These are phyloP conservation scores for Alethe castanea DNA, from an alignment of 2,113 vertebrate genomes.

Conservation along the genomic window DNA sequence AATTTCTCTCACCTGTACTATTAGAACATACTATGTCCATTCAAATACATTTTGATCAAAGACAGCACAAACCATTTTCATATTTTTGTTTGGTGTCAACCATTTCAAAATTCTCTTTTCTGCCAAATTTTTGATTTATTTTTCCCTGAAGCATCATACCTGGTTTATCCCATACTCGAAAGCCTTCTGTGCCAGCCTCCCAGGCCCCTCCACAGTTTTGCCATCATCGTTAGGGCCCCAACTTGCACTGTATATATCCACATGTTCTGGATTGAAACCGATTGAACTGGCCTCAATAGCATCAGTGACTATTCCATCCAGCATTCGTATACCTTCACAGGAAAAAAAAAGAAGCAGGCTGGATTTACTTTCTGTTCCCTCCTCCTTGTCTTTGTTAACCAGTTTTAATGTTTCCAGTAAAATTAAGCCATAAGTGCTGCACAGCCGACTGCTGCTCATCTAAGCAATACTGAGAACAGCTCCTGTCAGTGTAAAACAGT, in stretches of 20 bases:
- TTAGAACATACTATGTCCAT: not conserved
- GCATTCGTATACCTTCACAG: slow-evolving; percentile 89
- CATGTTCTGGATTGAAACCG: slow-evolving; percentile 92
- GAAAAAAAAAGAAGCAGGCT: not conserved
- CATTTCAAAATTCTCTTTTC: not conserved
- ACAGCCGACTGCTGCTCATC: not conserved
- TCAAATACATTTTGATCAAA: not conserved
- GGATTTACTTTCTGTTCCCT: not conserved
- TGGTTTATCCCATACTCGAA: slow-evolving; percentile 96
- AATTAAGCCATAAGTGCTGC: not conserved
- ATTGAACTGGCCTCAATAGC: slow-evolving; percentile 98
- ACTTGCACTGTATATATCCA: slow-evolving; percentile 98
- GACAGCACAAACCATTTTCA: not conserved
- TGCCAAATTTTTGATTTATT: not conserved
- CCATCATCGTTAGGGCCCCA: slow-evolving; percentile 98
- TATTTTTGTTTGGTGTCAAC: not conserved
- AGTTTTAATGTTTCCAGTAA: not conserved
- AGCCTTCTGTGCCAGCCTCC: slow-evolving; percentile 92
- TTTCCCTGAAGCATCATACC: slow-evolving; percentile 62
- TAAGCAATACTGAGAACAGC: not conserved
- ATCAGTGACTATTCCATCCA: slow-evolving; percentile 96
- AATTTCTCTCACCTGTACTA: not conserved
- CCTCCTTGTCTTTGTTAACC: not conserved
- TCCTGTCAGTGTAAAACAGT: not conserved
- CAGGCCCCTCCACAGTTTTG: slow-evolving; percentile 96